phyloP scores from a whole-genome alignment of 2,113 vertebrate species.

The Arvicanthis niloticus region DNA sequence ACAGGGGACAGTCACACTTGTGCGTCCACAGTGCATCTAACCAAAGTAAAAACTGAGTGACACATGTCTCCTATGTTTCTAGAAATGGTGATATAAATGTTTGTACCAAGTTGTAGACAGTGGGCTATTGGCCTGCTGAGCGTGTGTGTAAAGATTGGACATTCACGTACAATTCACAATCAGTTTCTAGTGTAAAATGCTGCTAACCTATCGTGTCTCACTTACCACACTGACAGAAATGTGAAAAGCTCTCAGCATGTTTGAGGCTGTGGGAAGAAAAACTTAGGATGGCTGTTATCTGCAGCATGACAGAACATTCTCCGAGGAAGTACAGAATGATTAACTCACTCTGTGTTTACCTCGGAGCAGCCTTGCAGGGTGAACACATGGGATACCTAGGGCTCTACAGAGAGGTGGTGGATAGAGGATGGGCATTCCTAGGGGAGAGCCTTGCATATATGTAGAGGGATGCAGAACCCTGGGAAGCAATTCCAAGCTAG shows the following conservation, averaged over 20 bases:
- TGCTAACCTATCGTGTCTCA: not conserved
- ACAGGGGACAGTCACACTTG: not conserved
- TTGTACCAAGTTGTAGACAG: not conserved
- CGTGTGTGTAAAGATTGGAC: not conserved
- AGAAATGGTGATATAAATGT: not conserved
- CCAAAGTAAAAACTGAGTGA: not conserved
- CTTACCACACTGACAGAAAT: fast-evolving
- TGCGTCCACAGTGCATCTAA: fast-evolving
- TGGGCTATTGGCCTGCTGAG: not conserved
- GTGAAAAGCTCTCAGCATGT: not conserved
- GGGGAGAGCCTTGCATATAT: too few relatives aligned
- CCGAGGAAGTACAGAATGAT: too few relatives aligned
- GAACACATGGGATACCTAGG: too few relatives aligned
- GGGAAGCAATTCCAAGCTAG: not conserved
- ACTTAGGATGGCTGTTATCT: fast-evolving
- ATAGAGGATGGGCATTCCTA: not conserved
- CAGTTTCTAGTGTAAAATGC: not conserved
- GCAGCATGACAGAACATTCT: not conserved
- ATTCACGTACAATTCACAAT: not conserved
- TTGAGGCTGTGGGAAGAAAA: not conserved
- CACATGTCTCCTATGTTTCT: too few relatives aligned
- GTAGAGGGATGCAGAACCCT: not conserved
- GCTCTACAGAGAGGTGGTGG: not conserved
- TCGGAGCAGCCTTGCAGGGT: not conserved
- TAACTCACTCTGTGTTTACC: not conserved